Conservation (phyloP, 2,888 invertebrate species). For the Chloroclysta siterata region DNA sequence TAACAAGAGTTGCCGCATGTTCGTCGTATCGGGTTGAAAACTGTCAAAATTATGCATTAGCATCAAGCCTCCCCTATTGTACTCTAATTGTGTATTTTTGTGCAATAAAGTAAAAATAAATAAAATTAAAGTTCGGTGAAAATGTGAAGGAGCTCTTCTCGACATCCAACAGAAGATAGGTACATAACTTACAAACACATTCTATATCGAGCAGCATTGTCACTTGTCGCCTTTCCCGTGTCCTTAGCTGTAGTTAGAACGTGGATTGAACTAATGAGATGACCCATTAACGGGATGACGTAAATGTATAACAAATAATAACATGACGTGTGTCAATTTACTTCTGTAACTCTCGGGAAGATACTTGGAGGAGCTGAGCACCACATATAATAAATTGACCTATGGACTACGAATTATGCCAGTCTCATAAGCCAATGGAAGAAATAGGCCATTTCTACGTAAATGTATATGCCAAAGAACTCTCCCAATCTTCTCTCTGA, state of each 20-base stretch:
- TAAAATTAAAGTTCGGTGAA: background rate
- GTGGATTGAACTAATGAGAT: constrained; percentile 79
- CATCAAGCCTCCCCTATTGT: too few species aligned
- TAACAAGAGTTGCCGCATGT: too few species aligned
- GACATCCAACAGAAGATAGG: constrained; percentile 40
- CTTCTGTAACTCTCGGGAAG: constrained; percentile 23
- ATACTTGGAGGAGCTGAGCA: background rate
- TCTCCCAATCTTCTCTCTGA: background rate
- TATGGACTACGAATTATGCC: background rate
- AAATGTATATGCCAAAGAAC: background rate
- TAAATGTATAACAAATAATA: constrained; percentile 63
- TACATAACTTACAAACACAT: constrained; percentile 10
- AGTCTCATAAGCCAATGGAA: background rate
- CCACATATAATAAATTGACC: background rate
- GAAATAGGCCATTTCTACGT: background rate
- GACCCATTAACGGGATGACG: constrained; percentile 70
- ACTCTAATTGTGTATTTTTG: too few species aligned
- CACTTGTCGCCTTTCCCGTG: constrained; percentile 62
- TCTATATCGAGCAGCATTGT: constrained; percentile 53
- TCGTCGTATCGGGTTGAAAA: too few species aligned
- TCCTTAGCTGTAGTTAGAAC: constrained; percentile 71
- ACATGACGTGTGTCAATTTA: constrained; percentile 23
- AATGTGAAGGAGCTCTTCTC: background rate
- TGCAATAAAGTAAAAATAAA: too few species aligned
- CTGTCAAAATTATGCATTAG: too few species aligned